Percentiles rank a stretch among this genome's conserved stretches.
Conservation (phyloP, 2,888 invertebrate genomes). For the Nesidiocoris tenuis region DNA sequence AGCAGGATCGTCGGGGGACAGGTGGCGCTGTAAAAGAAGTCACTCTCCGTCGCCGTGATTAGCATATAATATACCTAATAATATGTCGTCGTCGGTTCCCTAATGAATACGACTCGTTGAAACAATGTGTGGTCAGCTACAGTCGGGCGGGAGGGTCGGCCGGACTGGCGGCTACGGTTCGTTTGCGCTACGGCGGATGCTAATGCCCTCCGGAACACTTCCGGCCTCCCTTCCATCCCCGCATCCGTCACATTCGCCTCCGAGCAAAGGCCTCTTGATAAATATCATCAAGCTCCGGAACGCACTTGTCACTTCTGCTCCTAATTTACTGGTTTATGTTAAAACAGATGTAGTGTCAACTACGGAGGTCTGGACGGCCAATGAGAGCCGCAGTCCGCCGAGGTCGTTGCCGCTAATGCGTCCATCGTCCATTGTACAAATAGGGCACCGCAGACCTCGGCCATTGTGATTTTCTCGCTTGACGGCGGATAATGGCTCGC, state of each 20-base stretch:
- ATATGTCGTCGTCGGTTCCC: constrained; percentile 17
- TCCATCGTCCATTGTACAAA: not conserved
- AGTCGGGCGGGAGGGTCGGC: not conserved
- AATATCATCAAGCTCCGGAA: constrained; percentile 40
- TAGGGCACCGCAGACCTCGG: not conserved
- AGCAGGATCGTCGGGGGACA: constrained; percentile 12
- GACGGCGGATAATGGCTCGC: not conserved
- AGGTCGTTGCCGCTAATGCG: constrained; percentile 31
- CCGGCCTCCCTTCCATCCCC: constrained; percentile 14
- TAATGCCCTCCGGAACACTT: constrained; percentile 33
- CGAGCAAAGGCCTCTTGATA: constrained; percentile 17
- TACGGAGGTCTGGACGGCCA: not conserved
- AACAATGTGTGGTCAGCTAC: constrained; percentile 43
- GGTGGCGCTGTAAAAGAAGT: constrained; percentile 29
- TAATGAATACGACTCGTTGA: constrained; percentile 42
- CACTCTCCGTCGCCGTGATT: constrained; percentile 2
- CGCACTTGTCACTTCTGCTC: constrained; percentile 33
- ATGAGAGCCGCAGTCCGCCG: not conserved
- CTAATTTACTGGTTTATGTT: constrained; percentile 42
- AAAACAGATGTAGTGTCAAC: constrained; percentile 42
- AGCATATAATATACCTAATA: constrained; percentile 40
- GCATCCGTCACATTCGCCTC: not conserved
- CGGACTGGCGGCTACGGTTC: constrained; percentile 24
- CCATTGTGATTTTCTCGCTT: constrained; percentile 23
- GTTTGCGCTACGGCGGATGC: constrained; percentile 39